These are phyloP conservation scores for Saccopteryx bilineata DNA, from an alignment of 2,113 vertebrate genomes.

Conservation along the genomic window DNA sequence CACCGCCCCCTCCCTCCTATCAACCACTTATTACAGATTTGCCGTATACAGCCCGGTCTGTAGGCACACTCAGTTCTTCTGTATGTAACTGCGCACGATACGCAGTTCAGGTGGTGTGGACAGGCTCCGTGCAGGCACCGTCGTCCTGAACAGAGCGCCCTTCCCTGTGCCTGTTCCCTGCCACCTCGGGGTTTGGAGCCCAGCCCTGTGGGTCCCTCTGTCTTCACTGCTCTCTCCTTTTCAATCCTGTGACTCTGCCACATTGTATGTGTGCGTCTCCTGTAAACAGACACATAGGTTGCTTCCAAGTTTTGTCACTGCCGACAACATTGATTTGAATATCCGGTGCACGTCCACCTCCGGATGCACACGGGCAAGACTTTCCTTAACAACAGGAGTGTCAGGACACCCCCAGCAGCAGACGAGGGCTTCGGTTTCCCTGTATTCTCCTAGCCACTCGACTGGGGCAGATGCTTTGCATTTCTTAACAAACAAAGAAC, in stretches of 20 bases:
- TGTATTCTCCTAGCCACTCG: background rate
- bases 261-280: background rate
- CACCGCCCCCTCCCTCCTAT: background rate
- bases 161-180: background rate
- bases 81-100: accelerated
- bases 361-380: background rate
- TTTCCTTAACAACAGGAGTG: accelerated
- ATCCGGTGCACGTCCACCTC: background rate
- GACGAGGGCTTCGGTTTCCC: accelerated
- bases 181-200: background rate
- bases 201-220: background rate
- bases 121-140: background rate
- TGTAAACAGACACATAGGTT: background rate
- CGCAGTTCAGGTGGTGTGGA: background rate
- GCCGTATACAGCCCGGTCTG: background rate
- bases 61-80: background rate
- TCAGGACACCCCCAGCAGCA: background rate
- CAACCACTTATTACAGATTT: background rate
- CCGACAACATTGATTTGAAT: background rate
- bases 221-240: background rate
- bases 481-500: background rate
- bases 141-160: background rate
- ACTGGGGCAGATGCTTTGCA: background rate
- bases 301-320: background rate
- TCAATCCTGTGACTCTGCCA: background rate